Evolutionary conservation across 2,888 invertebrate species (phyloP).

Genomic region (Drosophila demipolita): DNA sequence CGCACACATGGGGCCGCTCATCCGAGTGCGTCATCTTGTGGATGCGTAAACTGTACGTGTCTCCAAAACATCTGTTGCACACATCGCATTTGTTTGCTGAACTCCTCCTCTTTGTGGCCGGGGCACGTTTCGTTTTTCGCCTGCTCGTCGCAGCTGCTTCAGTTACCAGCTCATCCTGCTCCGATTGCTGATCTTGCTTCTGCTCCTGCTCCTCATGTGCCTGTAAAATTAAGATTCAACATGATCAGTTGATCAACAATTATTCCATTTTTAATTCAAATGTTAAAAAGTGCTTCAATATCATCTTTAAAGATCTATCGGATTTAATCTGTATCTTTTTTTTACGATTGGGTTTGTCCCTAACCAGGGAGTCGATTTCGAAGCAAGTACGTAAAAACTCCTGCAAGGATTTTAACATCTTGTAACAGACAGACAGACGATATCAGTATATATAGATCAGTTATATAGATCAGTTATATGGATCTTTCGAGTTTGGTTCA

Average conservation of each 20-base stretch:
- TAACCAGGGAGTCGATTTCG: too few relatives aligned
- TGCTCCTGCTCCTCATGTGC: background rate
- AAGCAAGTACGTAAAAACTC: too few relatives aligned
- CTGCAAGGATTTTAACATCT: too few relatives aligned
- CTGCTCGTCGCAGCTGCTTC: background rate
- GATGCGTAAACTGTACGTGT: conserved; percentile 77
- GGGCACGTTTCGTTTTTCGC: background rate
- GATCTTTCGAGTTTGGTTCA: background rate
- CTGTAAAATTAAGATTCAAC: background rate
- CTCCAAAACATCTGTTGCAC: conserved; percentile 70
- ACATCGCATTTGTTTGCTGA: conserved; percentile 53
- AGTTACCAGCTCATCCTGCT: background rate
- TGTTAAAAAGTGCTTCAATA: background rate
- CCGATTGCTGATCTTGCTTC: background rate
- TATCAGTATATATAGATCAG: background rate
- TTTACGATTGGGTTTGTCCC: background rate
- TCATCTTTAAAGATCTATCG: background rate
- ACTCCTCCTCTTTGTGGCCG: conserved; percentile 11
- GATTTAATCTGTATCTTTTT: background rate
- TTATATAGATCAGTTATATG: background rate
- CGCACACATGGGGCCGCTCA: conserved; percentile 78
- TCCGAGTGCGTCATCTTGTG: conserved; percentile 82
- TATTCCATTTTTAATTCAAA: background rate
- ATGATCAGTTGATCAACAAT: background rate
- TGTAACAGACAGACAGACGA: background rate